Conservation (phyloP, 2,888 invertebrate species). For the Neoitamus cyanurus region DNA sequence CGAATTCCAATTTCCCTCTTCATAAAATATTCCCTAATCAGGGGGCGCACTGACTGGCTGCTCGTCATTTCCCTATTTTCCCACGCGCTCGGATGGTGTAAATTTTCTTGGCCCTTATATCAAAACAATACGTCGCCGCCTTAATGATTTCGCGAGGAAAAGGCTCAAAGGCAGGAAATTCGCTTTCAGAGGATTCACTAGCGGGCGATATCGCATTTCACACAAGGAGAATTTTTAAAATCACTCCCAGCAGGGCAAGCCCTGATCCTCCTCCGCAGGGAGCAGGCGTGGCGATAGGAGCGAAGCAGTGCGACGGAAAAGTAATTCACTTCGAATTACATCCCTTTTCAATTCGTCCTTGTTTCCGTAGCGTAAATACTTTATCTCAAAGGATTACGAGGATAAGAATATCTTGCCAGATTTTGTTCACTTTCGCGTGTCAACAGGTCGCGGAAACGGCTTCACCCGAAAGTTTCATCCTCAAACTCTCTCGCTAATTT, state of each 20-base stretch:
- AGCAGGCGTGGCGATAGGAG: background rate
- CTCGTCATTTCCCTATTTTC: background rate
- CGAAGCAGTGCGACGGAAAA: background rate
- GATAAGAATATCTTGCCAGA: background rate
- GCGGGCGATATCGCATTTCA: background rate
- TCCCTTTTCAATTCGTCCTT: background rate
- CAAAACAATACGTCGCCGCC: background rate
- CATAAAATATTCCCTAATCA: background rate
- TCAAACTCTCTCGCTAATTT: background rate
- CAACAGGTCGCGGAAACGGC: background rate
- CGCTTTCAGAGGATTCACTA: background rate
- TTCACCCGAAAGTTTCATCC: background rate
- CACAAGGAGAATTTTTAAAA: background rate
- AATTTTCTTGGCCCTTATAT: background rate
- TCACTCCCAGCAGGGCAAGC: background rate
- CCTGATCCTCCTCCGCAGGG: background rate
- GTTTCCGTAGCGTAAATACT: background rate
- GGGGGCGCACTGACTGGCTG: background rate
- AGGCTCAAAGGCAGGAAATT: background rate
- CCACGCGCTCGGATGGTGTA: background rate
- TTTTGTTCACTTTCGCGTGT: background rate
- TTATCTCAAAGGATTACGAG: background rate
- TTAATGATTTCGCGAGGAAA: background rate
- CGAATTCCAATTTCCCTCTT: background rate
- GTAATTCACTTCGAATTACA: background rate